Evolutionary conservation across 2,888 invertebrate species (phyloP).

Genomic region (Mayetiola destructor): DNA sequence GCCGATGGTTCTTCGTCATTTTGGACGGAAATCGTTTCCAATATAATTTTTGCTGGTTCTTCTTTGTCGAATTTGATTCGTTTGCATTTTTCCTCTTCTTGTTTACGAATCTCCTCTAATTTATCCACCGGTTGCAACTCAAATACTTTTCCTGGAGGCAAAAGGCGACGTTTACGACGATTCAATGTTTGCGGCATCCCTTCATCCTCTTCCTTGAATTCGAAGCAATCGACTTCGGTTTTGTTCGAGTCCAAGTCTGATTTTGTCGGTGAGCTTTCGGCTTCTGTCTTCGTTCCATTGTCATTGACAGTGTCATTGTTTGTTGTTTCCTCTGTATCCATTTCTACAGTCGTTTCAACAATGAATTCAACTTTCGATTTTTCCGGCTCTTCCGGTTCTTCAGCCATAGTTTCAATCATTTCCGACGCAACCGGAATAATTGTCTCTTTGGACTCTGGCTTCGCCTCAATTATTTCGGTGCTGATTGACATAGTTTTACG

Average conservation of each 20-base stretch:
- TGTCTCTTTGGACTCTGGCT: neutral
- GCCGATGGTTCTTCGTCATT: slow-evolving; percentile 20
- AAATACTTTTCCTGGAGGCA: slow-evolving; percentile 14
- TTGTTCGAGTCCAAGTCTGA: neutral
- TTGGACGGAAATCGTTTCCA: neutral
- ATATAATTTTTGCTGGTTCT: slow-evolving; percentile 26
- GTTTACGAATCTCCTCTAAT: slow-evolving; percentile 16
- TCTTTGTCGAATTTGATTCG: slow-evolving; percentile 18
- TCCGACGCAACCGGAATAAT: neutral
- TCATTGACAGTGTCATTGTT: neutral
- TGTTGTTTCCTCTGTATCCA: neutral
- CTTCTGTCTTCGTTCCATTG: neutral
- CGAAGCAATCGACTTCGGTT: slow-evolving; percentile 42
- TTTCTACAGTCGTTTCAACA: too few relatives aligned
- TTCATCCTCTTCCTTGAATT: slow-evolving; percentile 63
- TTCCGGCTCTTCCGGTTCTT: neutral
- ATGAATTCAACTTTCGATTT: too few relatives aligned
- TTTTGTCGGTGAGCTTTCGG: slow-evolving; percentile 2
- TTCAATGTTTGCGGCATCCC: slow-evolving; percentile 35
- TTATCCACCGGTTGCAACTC: slow-evolving; percentile 18
- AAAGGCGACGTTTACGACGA: slow-evolving; percentile 8
- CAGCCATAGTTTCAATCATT: neutral
- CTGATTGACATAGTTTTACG: neutral
- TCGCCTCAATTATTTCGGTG: neutral
- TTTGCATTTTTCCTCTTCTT: slow-evolving; percentile 15